Percentiles rank a stretch among this genome's conserved stretches.
Evolutionary conservation across 2,797 vertebrate species (phyloP).

Genomic region (Gymnothorax reevesii): DNA sequence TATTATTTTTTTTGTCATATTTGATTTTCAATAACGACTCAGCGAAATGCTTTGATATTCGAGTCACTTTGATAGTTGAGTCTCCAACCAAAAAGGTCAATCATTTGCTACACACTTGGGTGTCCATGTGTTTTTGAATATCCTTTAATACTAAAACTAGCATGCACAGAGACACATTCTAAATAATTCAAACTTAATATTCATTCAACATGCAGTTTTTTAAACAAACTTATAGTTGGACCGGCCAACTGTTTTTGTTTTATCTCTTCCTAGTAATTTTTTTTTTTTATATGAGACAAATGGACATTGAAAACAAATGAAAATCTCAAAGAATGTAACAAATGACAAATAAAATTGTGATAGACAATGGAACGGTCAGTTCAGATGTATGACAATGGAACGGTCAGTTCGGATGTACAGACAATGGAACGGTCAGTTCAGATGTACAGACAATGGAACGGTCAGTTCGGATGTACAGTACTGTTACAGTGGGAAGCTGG

Average conservation of each 20-base stretch:
- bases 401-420: too few relatives aligned
- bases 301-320: not conserved
- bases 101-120: constrained; percentile 29
- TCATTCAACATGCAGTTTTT: constrained; percentile 48
- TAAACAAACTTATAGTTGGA: constrained; percentile 38
- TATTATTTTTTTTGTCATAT: constrained; percentile 4
- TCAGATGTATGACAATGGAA: too few relatives aligned
- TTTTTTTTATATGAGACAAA: not conserved
- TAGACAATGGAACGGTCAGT: not conserved
- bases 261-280: not conserved
- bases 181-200: constrained; percentile 44
- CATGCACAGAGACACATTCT: constrained; percentile 48
- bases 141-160: constrained; percentile 45
- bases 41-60: not conserved
- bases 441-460: too few relatives aligned
- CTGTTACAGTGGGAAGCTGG: constrained; percentile 31
- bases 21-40: not conserved
- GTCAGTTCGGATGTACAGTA: constrained; percentile 37
- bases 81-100: not conserved
- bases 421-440: not conserved
- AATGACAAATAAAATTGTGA: constrained; percentile 21
- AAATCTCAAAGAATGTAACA: constrained; percentile 18
- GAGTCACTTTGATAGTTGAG: not conserved
- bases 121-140: constrained; percentile 39
- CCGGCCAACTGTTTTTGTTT: constrained; percentile 38